These are phyloP conservation scores for Pterocles orientalis DNA, from an alignment of 2,113 vertebrate genomes.

Conservation along the genomic window DNA sequence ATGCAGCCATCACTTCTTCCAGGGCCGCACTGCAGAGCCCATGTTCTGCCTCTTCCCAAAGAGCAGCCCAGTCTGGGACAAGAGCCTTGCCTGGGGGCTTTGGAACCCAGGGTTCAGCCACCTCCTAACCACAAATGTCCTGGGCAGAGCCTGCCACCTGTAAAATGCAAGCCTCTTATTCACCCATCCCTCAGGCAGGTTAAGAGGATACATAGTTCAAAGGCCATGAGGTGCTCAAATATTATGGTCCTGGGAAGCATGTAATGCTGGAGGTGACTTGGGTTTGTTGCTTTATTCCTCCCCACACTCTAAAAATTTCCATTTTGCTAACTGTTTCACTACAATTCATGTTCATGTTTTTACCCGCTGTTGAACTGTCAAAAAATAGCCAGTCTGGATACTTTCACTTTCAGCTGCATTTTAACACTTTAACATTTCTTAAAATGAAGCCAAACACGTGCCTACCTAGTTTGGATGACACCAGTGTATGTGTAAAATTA, in stretches of 20 bases:
- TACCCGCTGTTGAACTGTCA: neutral
- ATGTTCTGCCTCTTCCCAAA: neutral
- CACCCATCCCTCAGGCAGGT: neutral
- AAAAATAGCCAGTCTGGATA: slow-evolving; percentile 11
- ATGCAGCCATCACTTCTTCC: rapidly evolving
- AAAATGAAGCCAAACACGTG: slow-evolving; percentile 14
- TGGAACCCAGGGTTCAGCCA: neutral
- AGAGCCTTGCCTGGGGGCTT: neutral
- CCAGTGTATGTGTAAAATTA: neutral
- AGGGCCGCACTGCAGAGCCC: neutral
- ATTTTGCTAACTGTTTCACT: neutral
- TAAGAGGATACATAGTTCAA: neutral
- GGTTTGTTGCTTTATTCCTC: neutral
- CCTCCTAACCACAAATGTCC: neutral
- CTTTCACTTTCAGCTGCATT: slow-evolving; percentile 21
- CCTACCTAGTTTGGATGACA: neutral
- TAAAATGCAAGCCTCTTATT: neutral
- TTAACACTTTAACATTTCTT: slow-evolving; percentile 19
- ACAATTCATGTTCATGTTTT: neutral
- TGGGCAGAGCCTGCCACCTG: neutral
- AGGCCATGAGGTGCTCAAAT: neutral
- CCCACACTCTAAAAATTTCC: neutral
- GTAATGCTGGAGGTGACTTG: neutral
- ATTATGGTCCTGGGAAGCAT: neutral
- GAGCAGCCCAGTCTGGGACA: neutral